These are phyloP conservation scores for Forbesichthys papilliferus DNA, from an alignment of 2,113 vertebrate species.

Conservation along the genomic window DNA sequence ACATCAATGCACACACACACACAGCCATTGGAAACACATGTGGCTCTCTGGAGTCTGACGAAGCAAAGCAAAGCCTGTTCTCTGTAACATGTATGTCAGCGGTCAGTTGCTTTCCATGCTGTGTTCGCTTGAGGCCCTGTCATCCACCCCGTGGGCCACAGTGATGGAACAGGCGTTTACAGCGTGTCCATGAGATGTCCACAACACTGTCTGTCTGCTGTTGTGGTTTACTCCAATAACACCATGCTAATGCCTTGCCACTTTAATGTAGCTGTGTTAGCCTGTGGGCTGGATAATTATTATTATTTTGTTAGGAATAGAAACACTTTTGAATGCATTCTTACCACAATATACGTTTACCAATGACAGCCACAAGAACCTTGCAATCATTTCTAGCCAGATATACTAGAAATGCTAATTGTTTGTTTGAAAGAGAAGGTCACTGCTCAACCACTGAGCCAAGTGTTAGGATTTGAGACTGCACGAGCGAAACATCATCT, in stretches of 20 bases:
- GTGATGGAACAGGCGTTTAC: slow-evolving; percentile 16
- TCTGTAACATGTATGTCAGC: slow-evolving; percentile 65
- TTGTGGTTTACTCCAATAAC: slow-evolving; percentile 9
- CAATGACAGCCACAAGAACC: too few relatives aligned
- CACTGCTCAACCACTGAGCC: too few relatives aligned
- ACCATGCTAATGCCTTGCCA: not conserved
- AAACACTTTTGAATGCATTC: not conserved
- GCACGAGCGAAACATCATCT: not conserved
- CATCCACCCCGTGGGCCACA: slow-evolving; percentile 9
- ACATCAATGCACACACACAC: slow-evolving; percentile 14
- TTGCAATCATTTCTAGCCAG: too few relatives aligned
- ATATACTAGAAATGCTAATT: too few relatives aligned
- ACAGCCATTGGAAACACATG: slow-evolving; percentile 75
- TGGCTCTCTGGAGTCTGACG: slow-evolving; percentile 60
- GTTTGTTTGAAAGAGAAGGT: too few relatives aligned
- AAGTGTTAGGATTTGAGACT: too few relatives aligned
- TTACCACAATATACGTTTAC: too few relatives aligned
- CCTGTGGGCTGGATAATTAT: not conserved
- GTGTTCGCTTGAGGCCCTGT: slow-evolving; percentile 30
- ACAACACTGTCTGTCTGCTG: slow-evolving; percentile 25
- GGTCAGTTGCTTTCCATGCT: slow-evolving; percentile 57
- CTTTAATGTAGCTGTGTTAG: not conserved
- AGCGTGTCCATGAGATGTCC: slow-evolving; percentile 26
- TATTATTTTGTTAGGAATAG: not conserved
- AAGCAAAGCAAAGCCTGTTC: slow-evolving; percentile 56